Percentiles rank a stretch among this genome's conserved stretches.
Conservation (phyloP, 1,140 invertebrate species). For the Apis cerana region DNA sequence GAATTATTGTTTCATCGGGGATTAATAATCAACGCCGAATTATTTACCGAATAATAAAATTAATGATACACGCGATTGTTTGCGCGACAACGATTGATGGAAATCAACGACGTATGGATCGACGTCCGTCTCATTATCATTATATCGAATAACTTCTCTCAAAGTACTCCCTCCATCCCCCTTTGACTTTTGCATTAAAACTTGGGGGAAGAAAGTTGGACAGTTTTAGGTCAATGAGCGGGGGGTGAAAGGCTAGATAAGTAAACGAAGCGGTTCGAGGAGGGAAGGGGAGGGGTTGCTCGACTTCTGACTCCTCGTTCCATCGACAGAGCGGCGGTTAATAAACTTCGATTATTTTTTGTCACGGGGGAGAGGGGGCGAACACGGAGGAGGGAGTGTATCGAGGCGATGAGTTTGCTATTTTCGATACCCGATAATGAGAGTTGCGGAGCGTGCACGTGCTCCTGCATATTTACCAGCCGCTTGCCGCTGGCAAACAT, state of each 20-base stretch:
- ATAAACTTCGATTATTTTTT: slow-evolving; percentile 31
- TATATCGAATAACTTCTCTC: neutral
- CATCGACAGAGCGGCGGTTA: neutral
- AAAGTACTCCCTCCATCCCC: no score
- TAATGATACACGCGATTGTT: no score
- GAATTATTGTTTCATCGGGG: neutral
- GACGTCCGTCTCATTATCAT: no score
- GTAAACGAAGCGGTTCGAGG: neutral
- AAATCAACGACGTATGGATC: no score
- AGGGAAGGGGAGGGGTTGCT: no score
- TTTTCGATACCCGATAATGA: slow-evolving; percentile 44
- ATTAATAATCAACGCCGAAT: neutral
- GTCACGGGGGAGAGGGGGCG: neutral
- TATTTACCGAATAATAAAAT: no score
- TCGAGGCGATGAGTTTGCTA: slow-evolving; percentile 4
- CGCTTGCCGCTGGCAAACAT: slow-evolving; percentile 38
- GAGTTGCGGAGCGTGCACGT: slow-evolving; percentile 23
- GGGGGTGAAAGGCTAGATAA: neutral
- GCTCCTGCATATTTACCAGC: slow-evolving; percentile 52
- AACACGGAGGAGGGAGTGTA: no score
- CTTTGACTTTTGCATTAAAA: neutral
- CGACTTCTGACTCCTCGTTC: neutral
- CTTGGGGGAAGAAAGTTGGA: neutral
- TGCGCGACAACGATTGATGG: no score
- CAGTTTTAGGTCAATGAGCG: slow-evolving; percentile 8